Evolutionary conservation across 2,888 invertebrate genomes (phyloP).

Genomic region (Caenorhabditis sp.): DNA sequence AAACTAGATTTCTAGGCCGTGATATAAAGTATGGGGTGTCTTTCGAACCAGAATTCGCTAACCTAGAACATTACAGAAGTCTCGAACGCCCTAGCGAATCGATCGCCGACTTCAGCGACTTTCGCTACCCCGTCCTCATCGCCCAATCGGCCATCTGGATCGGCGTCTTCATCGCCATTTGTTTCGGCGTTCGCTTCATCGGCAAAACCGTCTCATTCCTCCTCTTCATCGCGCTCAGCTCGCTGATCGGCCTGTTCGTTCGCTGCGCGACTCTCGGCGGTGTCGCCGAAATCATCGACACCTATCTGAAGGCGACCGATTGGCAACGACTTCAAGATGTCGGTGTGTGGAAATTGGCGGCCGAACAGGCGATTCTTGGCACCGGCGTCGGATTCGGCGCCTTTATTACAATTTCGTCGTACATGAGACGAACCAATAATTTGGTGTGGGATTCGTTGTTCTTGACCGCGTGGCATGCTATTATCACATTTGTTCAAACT

Average conservation of each 20-base stretch:
- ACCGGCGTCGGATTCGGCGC: constrained; percentile 70
- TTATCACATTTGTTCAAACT: constrained; percentile 53
- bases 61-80: constrained; percentile 33
- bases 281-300: constrained; percentile 54
- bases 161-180: constrained; percentile 64
- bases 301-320: constrained; percentile 61
- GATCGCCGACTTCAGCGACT: constrained; percentile 62
- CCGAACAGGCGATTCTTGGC: constrained; percentile 67
- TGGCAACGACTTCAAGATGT: constrained; percentile 66
- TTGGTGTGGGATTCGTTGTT: constrained; percentile 66
- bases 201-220: constrained; percentile 61
- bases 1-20: background rate
- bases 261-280: constrained; percentile 57
- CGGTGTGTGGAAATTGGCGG: constrained; percentile 64
- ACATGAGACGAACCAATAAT: constrained; percentile 70
- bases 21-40: too few relatives aligned
- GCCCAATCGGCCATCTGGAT: constrained; percentile 67
- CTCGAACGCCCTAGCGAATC: constrained; percentile 60
- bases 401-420: constrained; percentile 70
- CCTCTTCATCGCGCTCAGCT: constrained; percentile 35
- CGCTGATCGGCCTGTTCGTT: constrained; percentile 46
- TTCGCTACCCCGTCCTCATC: constrained; percentile 59
- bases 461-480: constrained; percentile 56
- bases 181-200: constrained; percentile 70
- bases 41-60: too few relatives aligned